Conservation (phyloP, 2,888 invertebrate species). For the Dimorphilus gyrociliatus region DNA sequence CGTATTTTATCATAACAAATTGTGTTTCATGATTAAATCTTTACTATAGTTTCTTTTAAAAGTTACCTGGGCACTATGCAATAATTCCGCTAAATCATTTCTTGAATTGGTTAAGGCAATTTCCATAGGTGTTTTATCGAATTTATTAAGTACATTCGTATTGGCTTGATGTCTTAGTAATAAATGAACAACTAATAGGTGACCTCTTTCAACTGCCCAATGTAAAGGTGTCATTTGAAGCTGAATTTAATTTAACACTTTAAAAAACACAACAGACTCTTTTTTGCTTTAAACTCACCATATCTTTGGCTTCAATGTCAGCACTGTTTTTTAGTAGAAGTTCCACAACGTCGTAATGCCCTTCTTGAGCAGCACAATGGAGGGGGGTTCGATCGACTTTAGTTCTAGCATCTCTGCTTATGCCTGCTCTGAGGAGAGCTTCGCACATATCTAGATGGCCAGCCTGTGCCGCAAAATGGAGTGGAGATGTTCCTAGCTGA, state of each 20-base stretch:
- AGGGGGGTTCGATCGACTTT: slow-evolving; percentile 81
- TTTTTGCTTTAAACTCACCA: slow-evolving; percentile 43
- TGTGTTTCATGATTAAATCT: too few species aligned
- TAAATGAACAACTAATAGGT: slow-evolving; percentile 50
- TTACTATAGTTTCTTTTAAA: slow-evolving; percentile 1
- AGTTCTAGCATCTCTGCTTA: slow-evolving; percentile 68
- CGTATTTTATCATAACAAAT: too few species aligned
- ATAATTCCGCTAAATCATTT: slow-evolving; percentile 31
- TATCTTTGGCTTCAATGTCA: slow-evolving; percentile 56
- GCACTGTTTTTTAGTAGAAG: slow-evolving; percentile 52
- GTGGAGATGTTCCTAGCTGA: slow-evolving; percentile 70
- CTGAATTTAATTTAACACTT: slow-evolving; percentile 38
- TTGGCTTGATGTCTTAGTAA: slow-evolving; percentile 60
- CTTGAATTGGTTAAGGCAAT: slow-evolving; percentile 45
- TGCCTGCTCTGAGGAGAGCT: slow-evolving; percentile 64
- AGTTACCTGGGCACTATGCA: slow-evolving; percentile 15
- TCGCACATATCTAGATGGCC: slow-evolving; percentile 64
- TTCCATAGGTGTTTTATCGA: slow-evolving; percentile 30
- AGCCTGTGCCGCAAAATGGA: slow-evolving; percentile 68
- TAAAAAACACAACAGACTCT: slow-evolving; percentile 1
- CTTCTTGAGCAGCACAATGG: slow-evolving; percentile 71
- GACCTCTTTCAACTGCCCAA: slow-evolving; percentile 75
- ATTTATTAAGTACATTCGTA: slow-evolving; percentile 16
- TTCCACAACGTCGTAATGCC: slow-evolving; percentile 56
- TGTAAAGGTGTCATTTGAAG: slow-evolving; percentile 77